Conservation (phyloP, 2,797 vertebrate species). For the Typhlichthys eigenmanni region DNA sequence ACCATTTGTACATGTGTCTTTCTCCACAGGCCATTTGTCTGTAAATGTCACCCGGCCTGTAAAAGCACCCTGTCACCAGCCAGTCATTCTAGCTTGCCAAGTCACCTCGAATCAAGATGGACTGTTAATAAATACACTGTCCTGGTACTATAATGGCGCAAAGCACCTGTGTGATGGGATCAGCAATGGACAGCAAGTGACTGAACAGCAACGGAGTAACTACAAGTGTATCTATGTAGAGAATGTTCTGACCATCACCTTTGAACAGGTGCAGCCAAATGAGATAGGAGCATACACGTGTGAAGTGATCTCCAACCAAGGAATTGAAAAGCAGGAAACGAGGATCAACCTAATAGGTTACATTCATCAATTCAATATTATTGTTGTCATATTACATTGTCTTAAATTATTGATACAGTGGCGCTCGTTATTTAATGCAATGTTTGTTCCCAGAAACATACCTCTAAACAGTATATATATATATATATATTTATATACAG, state of each 20-base stretch:
- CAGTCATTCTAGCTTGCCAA: constrained; percentile 47
- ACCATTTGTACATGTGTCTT: background rate
- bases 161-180: constrained; percentile 42
- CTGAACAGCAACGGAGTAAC: background rate
- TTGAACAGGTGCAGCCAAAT: constrained; percentile 34
- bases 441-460: no score
- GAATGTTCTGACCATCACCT: constrained; percentile 41
- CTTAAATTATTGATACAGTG: no score
- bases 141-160: constrained; percentile 40
- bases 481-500: no score
- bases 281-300: constrained; percentile 48
- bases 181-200: rapidly evolving
- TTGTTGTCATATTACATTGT: no score
- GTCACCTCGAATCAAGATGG: background rate
- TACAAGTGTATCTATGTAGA: constrained; percentile 48
- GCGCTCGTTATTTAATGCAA: no score
- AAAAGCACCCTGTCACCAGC: constrained; percentile 35
- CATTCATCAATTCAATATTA: constrained; percentile 12
- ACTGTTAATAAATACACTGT: constrained; percentile 46
- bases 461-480: no score
- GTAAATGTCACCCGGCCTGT: constrained; percentile 27
- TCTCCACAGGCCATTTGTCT: constrained; percentile 39
- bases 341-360: constrained; percentile 60
- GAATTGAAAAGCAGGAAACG: background rate
- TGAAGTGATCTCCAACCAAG: constrained; percentile 60